Base-by-base conservation (phyloP, 2,797 vertebrate genomes). In the Tokudaia muenninki region DNA sequence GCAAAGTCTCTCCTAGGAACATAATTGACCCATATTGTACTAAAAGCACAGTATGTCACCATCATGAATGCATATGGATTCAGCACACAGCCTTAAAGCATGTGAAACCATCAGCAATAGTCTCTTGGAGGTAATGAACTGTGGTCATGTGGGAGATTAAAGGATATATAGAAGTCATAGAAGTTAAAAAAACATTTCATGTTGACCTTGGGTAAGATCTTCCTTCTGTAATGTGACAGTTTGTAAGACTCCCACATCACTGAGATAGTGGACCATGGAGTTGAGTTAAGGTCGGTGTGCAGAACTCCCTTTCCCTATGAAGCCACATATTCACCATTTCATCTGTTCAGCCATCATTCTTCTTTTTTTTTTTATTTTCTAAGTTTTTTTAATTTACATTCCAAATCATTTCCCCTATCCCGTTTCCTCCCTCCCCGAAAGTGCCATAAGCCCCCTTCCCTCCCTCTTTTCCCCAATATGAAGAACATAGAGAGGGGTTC, bases 111-210 rank as follows among this genome's bases (percentile, higher is more conserved):
- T 79, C 67, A 86, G 37, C 72, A 47, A 81, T 65, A 47, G 63
- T 93, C 83, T 19, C 86, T 92, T 77, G 70, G 78, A 93, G 65
- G 77, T 94, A 93, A 90, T 44, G 9, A 86, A 91, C 11, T 8
- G 9, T 41, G 37, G 22, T 77, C 55, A 22, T 2, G 7, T 78
- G 72, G 12, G 41, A 24, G 37, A 78, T 31, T 1, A 21, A 70
- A 94, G 29, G 26, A 50, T 91, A 82, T 13, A 94, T 37, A 92
- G 6, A 91, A 80, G n/a, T 34, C 17, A 6, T 44, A 59, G 52
- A 93, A 17, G 31, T 44, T 63, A 50, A 22, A 26, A 26, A 10
- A 84, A 50, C n/a, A 31, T 89, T 70, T 87, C 24, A 7, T 19
- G 8, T 7, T 74, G 50, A 21, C 50, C n/a, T 52, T 70, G 10